Base-by-base conservation (phyloP, 2,888 invertebrate genomes). In the Pterobdella sp. region DNA sequence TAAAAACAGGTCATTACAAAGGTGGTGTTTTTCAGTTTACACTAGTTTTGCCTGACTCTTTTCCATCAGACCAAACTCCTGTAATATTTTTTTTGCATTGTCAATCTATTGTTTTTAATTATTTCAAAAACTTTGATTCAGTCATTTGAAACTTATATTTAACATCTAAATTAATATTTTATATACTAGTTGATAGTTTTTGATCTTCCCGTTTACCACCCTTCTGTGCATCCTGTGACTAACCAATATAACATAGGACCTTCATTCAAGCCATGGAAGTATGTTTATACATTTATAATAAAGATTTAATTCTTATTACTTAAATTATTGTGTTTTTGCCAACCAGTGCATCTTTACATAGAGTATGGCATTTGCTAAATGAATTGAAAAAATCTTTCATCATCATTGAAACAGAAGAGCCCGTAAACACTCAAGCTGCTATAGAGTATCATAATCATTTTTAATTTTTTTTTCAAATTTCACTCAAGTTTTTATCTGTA, bases 1-100 rank as follows among this genome's bases (percentile, higher is more conserved):
- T 94, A 72, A 88, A 93, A 79, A 89, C 90, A 83, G 95, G 95
- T 32, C 85, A 89, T 76, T 96, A 93, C 85, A 90, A 91, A 85
- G 92, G 91, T 77, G 94, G 91, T 75, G 88, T 94, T 72, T 94
- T 95, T 83, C 89, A 94, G 79, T 96, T 96, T 84, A 90, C 89
- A 76, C 86, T 97, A 77, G 87, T 88, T 78, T 87, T 96, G 81
- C 92, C 94, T 73, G 90, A 91, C 76, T 89, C 89, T 79, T 96
- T 93, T 85, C 96, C 95, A 35, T 89, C 91, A 84, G 88, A 89
- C 75, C 89, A 88, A 80, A 89, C 90, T 81, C 93, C 94, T 75
- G 92, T 92, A 86, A 18, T 26, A 56, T 56, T 18, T 56, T 56
- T n/a, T 56, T 56, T 22, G 60, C 18, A 14, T 18, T n/a, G 60